Percentiles rank a stretch among this genome's conserved stretches.
phyloP scores from a whole-genome alignment of 30 jellyfish, hydroid and myxozoan genomes.

The Morbakka virulenta region DNA sequence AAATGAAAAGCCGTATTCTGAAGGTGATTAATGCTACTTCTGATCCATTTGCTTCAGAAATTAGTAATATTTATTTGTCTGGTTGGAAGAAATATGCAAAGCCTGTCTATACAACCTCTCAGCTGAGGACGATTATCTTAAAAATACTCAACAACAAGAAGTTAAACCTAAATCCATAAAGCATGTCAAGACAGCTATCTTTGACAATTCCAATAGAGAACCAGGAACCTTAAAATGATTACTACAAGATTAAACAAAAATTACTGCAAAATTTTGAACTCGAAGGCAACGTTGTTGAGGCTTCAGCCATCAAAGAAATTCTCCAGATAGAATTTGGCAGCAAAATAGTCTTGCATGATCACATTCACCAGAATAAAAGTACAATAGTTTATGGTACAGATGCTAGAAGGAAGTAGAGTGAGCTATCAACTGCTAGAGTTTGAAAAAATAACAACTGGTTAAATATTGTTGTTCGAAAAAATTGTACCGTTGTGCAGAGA shows the following conservation, averaged over 20 bases:
- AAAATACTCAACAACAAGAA: not conserved
- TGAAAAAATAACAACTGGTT: not conserved
- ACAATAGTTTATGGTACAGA: conserved; percentile 11
- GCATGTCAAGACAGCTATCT: not conserved
- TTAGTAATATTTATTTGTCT: not conserved
- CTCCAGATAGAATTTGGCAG: conserved; percentile 15
- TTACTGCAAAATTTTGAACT: not conserved
- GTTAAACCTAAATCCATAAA: not conserved
- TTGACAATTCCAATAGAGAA: conserved; percentile 4
- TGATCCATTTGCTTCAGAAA: conserved; percentile 14
- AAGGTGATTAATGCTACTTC: not conserved
- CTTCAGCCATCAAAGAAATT: conserved; percentile 10
- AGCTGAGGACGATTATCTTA: not conserved
- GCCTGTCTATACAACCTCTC: not conserved
- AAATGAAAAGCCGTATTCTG: conserved; percentile 8
- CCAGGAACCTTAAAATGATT: not conserved
- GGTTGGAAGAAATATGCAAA: not conserved
- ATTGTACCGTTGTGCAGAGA: not conserved
- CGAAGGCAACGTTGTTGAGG: conserved; percentile 15
- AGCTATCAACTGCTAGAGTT: not conserved
- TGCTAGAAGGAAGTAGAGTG: not conserved
- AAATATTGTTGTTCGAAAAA: conserved; percentile 1
- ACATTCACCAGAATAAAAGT: not conserved
- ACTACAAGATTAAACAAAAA: not conserved
- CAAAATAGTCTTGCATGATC: not conserved